Evolutionary conservation across 2,797 vertebrate genomes (phyloP).

Genomic region (Tokudaia muenninki): DNA sequence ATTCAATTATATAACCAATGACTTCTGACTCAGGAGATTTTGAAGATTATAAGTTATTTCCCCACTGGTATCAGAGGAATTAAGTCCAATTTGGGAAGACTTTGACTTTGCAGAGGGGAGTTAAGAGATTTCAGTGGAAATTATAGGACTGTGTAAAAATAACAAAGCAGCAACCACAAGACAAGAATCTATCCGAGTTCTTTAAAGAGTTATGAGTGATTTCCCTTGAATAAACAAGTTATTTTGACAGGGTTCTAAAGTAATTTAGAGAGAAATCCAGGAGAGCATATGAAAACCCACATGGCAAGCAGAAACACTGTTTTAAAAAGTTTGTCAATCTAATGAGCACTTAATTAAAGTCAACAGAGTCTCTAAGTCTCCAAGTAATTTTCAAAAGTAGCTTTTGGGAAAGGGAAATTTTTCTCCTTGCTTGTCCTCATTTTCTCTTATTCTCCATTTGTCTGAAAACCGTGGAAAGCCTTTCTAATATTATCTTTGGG

Average conservation of each 20-base stretch:
- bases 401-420: constrained; percentile 83
- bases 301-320: constrained; percentile 82
- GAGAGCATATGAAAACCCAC: constrained; percentile 86
- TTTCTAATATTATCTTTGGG: constrained; percentile 83
- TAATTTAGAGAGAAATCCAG: constrained; percentile 83
- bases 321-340: constrained; percentile 88
- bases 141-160: constrained; percentile 81
- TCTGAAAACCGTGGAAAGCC: constrained; percentile 84
- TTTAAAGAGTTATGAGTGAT: constrained; percentile 74
- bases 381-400: constrained; percentile 88
- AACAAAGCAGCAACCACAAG: constrained; percentile 78
- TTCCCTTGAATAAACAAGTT: constrained; percentile 84
- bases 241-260: constrained; percentile 79
- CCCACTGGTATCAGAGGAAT: constrained; percentile 74
- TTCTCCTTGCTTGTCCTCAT: constrained; percentile 84
- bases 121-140: constrained; percentile 82
- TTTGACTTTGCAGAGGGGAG: constrained; percentile 76
- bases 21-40: constrained; percentile 76
- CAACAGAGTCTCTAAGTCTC: constrained; percentile 89
- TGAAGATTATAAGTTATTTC: constrained; percentile 78
- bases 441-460: constrained; percentile 84
- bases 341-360: constrained; percentile 89
- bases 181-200: constrained; percentile 74
- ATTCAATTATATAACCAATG: constrained; percentile 73
- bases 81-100: constrained; percentile 76